These are phyloP conservation scores for Bubo blakistoni DNA, from an alignment of 2,113 vertebrate genomes.

Conservation along the genomic window DNA sequence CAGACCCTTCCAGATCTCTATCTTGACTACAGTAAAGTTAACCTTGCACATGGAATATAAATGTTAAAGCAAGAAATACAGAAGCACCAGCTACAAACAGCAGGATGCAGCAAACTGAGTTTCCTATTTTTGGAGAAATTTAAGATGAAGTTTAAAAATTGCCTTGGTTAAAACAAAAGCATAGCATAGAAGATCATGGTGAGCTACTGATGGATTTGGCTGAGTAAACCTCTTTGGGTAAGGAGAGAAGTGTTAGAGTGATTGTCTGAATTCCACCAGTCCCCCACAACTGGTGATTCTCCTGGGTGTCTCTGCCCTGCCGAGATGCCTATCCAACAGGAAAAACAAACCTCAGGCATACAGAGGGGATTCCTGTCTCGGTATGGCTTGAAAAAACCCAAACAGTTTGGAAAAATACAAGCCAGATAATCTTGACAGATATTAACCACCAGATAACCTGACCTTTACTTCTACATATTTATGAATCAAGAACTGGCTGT, in stretches of 20 bases:
- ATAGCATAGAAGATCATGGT: neutral
- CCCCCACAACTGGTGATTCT: fast-evolving
- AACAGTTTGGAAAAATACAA: neutral
- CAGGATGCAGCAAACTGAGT: neutral
- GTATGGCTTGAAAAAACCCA: neutral
- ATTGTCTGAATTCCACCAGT: neutral
- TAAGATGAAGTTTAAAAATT: neutral
- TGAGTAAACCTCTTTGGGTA: neutral
- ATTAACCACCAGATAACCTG: neutral
- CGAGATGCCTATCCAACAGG: neutral
- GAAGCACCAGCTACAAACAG: neutral
- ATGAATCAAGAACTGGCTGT: neutral
- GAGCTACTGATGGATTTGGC: neutral
- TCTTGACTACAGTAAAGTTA: neutral
- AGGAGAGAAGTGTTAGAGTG: fast-evolving
- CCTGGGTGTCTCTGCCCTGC: neutral
- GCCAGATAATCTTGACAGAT: neutral
- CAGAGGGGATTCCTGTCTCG: neutral
- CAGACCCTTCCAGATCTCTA: neutral
- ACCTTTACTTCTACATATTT: neutral
- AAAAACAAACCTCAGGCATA: neutral
- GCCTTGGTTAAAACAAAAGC: neutral
- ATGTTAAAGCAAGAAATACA: neutral
- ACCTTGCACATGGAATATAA: neutral
- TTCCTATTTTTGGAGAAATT: neutral